These are phyloP conservation scores for Ophion costatus DNA, from an alignment of 2,888 invertebrate species.

Conservation along the genomic window DNA sequence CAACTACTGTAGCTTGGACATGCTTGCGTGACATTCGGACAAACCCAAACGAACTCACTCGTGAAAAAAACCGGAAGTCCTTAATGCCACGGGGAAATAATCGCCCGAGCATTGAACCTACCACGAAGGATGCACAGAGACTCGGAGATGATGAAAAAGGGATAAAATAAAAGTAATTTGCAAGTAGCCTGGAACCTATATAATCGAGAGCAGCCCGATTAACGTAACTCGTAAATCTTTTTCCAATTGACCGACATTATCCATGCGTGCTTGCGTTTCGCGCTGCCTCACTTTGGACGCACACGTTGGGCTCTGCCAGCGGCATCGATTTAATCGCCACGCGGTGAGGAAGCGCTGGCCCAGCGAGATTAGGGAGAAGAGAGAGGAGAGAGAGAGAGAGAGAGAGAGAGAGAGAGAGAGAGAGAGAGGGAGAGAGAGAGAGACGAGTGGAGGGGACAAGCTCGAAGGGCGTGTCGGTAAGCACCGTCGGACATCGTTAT, in stretches of 20 bases:
- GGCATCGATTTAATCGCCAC: constrained; percentile 79
- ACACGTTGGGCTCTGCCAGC: constrained; percentile 54
- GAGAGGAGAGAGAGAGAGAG: constrained; percentile 8
- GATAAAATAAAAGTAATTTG: neutral
- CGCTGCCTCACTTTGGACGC: constrained; percentile 23
- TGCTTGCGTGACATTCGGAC: no score
- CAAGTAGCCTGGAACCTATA: constrained; percentile 11
- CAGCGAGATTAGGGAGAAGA: constrained; percentile 9
- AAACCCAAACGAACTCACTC: neutral
- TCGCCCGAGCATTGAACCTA: neutral
- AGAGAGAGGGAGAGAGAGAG: constrained; percentile 6
- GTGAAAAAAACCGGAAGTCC: neutral
- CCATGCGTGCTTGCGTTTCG: constrained; percentile 26
- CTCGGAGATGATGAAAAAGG: neutral
- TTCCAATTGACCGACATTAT: constrained; percentile 13
- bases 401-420: constrained; percentile 8
- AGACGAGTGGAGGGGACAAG: constrained; percentile 61
- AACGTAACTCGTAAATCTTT: constrained; percentile 43
- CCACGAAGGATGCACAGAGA: neutral
- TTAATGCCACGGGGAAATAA: neutral
- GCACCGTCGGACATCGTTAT: constrained; percentile 83
- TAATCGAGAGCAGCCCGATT: constrained; percentile 25
- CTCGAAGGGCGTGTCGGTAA: constrained; percentile 82
- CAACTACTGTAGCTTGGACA: no score
- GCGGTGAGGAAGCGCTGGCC: constrained; percentile 47